phyloP scores from a whole-genome alignment of 2,888 invertebrate species.

The Caenorhabditis sp. region DNA sequence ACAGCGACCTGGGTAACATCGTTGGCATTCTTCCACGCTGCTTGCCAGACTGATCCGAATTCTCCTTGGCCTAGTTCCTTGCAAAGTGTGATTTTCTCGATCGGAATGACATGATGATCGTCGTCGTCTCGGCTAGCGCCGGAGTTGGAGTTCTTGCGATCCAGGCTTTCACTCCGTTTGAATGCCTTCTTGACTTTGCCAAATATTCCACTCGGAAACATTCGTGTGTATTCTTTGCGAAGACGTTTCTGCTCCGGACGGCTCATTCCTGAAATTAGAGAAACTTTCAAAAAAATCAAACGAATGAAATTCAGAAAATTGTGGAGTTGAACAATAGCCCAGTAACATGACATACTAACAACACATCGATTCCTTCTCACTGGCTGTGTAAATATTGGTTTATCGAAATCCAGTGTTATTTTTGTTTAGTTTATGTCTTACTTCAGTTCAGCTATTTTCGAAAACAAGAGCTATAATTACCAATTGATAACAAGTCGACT shows the following conservation, averaged over 20 bases:
- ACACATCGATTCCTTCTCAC: background rate
- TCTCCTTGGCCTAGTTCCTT: slow-evolving; percentile 97
- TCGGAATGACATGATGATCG: slow-evolving; percentile 81
- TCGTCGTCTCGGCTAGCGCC: slow-evolving; percentile 57
- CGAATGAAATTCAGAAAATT: background rate
- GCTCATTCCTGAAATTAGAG: slow-evolving; percentile 77
- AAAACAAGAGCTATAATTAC: slow-evolving; percentile 86
- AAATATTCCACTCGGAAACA: slow-evolving; percentile 85
- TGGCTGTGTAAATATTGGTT: slow-evolving; percentile 37
- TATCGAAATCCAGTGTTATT: background rate
- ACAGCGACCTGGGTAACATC: slow-evolving; percentile 85
- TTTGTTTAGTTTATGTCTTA: slow-evolving; percentile 22
- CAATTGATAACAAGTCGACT: slow-evolving; percentile 93
- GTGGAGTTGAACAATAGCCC: slow-evolving; percentile 2
- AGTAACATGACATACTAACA: slow-evolving; percentile 12
- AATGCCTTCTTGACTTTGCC: slow-evolving; percentile 77
- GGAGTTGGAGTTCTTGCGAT: slow-evolving; percentile 44
- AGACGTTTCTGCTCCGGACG: slow-evolving; percentile 92
- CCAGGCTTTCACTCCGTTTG: slow-evolving; percentile 54
- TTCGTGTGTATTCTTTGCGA: slow-evolving; percentile 94
- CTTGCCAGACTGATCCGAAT: slow-evolving; percentile 98
- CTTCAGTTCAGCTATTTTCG: background rate
- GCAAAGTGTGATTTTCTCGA: slow-evolving; percentile 86
- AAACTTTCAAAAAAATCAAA: background rate
- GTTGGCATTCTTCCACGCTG: slow-evolving; percentile 86